A percentile compares a stretch with the other conserved stretches of the same genome.
These are phyloP conservation scores for Leptinotarsa juncta DNA, from an alignment of 2,888 invertebrate genomes.

Conservation along the genomic window DNA sequence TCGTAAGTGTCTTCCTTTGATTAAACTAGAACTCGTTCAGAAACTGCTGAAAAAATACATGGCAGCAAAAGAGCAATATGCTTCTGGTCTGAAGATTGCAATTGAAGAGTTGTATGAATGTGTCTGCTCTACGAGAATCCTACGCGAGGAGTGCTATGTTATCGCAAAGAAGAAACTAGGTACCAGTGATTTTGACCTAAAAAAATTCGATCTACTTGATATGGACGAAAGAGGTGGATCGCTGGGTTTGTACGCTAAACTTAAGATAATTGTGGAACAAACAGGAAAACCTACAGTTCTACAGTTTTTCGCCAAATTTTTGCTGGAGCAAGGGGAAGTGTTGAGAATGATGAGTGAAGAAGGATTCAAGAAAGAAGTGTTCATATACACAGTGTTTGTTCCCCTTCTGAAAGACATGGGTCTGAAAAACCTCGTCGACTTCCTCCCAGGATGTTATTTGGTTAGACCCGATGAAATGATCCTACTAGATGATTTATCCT, in stretches of 20 bases:
- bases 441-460: background rate
- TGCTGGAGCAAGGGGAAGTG: background rate
- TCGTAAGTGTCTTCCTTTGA: slow-evolving; percentile 1
- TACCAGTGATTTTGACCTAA: background rate
- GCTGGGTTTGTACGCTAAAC: background rate
- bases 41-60: background rate
- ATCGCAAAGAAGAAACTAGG: background rate
- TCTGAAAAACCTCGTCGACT: background rate
- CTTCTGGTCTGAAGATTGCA: background rate
- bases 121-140: background rate
- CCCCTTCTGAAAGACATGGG: background rate
- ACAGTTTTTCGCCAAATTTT: background rate
- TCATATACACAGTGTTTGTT: background rate
- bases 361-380: slow-evolving; percentile 4
- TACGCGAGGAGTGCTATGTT: slow-evolving; percentile 7
- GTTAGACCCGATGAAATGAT: background rate
- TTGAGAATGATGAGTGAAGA: background rate
- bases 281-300: background rate
- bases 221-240: background rate
- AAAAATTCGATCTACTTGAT: background rate
- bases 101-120: slow-evolving; percentile 9
- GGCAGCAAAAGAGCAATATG: background rate
- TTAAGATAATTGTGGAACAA: background rate
- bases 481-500: background rate
- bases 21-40: background rate